Evolutionary conservation across 2,113 vertebrate genomes (phyloP), one percentile per base, ranked within the genome.

Genomic region (Rissa tridactyla): DNA sequence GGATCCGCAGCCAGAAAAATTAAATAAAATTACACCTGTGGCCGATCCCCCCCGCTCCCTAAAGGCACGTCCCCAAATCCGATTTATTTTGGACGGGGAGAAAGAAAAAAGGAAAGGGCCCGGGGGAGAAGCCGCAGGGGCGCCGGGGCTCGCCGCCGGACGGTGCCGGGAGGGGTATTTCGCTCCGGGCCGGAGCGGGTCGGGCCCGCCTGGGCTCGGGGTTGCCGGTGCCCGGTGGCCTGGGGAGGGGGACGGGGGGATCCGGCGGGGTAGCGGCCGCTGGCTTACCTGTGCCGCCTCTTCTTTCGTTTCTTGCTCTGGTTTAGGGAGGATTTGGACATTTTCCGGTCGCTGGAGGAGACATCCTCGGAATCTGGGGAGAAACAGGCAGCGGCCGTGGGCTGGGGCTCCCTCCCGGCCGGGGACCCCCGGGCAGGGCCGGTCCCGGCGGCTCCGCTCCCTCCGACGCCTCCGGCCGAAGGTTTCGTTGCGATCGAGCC

Each of bases 261-360:
- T 9, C 42, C 6, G 61, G 78, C 3, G 21, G 38, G 51, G 30
- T n/a, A 44, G 25, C 46, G 27, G 49, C 57, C 15, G 22, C 68
- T 66, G 9, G 29, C 98, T 98, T 97, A 99, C 99, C 99, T 98
- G 98, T 99, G 99, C 38, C 99, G 97, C 95, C 99, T 98, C 98
- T 99, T 99, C 98, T 99, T 99, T 77, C 99, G 98, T 97, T 99
- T 99, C 98, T 99, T 99, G 98, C 98, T 99, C 97, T 99, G 99
- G 95, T 97, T 99, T 97, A 99, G 94, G 82, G 99, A 98, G 30
- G 99, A 99, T 96, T 99, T 99, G 68, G 99, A 98, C 94, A 99
- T 97, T 98, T 99, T 99, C 55, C 99, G 97, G 97, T 99, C 99
- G 95, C 98, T 99, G 87, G 99, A 99, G 71, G 99, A 99, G 66